Evolutionary conservation across 2,113 vertebrate species (phyloP).

Genomic region (Dromaius novaehollandiae): DNA sequence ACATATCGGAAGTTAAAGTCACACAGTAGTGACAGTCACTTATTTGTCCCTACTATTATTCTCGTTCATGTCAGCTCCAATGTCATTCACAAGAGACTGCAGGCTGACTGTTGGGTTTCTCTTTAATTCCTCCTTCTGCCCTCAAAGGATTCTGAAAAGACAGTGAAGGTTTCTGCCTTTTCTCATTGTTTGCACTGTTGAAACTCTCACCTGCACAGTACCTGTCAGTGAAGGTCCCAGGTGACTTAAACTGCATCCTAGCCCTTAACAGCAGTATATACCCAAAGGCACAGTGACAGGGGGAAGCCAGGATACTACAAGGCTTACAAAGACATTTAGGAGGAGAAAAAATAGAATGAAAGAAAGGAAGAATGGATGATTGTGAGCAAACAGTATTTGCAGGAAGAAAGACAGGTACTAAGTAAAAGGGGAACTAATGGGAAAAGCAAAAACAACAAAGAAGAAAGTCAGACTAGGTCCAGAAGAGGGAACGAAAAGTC

Average conservation of each 20-base stretch:
- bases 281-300: background rate
- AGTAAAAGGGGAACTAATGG: background rate
- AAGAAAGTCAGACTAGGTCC: background rate
- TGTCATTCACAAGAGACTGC: background rate
- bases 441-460: background rate
- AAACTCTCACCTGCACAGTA: background rate
- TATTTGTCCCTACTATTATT: background rate
- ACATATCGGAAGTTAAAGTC: background rate
- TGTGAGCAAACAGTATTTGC: background rate
- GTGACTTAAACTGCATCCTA: background rate
- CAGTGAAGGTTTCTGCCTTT: background rate
- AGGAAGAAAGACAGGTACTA: background rate
- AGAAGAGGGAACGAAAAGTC: background rate
- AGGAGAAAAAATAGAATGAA: background rate
- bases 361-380: background rate
- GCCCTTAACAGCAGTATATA: background rate
- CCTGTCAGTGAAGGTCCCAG: background rate
- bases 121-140: background rate
- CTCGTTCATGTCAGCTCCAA: background rate
- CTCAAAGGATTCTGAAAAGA: background rate
- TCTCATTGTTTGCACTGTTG: background rate
- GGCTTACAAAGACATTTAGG: background rate
- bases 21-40: background rate
- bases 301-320: background rate
- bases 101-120: background rate